A percentile compares a stretch with the other conserved stretches of the same genome.
Evolutionary conservation across 1,140 invertebrate genomes (phyloP).

Genomic region (Harlomillsia oculata): DNA sequence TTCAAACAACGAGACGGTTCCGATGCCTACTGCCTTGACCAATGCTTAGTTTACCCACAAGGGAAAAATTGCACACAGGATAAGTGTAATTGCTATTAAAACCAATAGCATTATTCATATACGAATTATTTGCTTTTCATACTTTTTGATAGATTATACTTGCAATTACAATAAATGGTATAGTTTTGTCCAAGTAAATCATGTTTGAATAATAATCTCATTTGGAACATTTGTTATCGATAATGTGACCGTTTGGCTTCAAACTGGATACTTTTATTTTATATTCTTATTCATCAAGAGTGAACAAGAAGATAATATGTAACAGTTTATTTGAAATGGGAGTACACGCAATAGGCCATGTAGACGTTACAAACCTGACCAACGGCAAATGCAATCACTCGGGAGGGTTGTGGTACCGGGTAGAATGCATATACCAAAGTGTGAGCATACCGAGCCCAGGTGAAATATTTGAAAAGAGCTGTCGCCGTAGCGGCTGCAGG

Average conservation of each 20-base stretch:
- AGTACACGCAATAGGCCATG: slow-evolving; percentile 41
- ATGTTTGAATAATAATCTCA: no score
- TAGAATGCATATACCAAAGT: slow-evolving; percentile 51
- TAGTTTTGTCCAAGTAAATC: no score
- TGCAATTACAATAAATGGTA: no score
- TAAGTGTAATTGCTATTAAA: slow-evolving; percentile 53
- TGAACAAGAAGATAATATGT: background rate
- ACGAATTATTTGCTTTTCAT: background rate
- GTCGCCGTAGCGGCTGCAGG: slow-evolving; percentile 47
- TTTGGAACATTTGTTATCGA: no score
- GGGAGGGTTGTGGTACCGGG: slow-evolving; percentile 48
- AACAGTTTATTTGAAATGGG: slow-evolving; percentile 3
- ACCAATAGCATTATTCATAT: background rate
- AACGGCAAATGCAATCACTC: slow-evolving; percentile 47
- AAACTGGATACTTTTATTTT: background rate
- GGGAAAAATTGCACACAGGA: slow-evolving; percentile 55
- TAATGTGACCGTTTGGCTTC: no score
- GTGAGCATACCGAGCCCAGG: slow-evolving; percentile 49
- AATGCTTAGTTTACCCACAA: slow-evolving; percentile 62
- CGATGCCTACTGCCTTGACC: slow-evolving; percentile 70
- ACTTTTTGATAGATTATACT: no score
- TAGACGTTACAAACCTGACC: slow-evolving; percentile 45
- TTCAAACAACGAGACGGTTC: slow-evolving; percentile 47
- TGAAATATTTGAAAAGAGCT: slow-evolving; percentile 51
- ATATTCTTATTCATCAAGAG: background rate